Evolutionary conservation across 2,113 vertebrate genomes (phyloP).

Genomic region (Craseonycteris thonglongyai): DNA sequence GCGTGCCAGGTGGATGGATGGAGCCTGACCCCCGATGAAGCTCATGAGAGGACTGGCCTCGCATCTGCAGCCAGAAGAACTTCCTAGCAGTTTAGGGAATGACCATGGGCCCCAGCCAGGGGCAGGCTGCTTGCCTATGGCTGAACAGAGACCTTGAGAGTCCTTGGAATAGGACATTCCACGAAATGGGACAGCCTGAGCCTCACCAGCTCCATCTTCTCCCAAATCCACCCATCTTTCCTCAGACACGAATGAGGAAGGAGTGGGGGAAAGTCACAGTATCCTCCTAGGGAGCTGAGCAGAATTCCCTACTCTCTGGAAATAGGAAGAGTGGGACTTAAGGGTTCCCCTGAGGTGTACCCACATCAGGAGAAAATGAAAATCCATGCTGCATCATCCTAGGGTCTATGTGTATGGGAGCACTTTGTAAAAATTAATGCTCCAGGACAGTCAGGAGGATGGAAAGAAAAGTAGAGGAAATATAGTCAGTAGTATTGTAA

Average conservation of each 20-base stretch:
- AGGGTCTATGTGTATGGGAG: background rate
- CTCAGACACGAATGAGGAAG: background rate
- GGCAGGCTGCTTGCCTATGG: background rate
- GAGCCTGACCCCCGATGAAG: too few species aligned
- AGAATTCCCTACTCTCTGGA: background rate
- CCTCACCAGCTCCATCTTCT: background rate
- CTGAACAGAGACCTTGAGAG: background rate
- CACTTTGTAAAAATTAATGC: background rate
- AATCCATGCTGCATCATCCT: background rate
- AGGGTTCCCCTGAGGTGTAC: background rate
- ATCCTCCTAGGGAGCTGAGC: background rate
- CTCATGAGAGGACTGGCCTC: background rate
- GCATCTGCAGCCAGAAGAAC: rapidly evolving
- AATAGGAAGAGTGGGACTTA: background rate
- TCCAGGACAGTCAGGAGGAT: background rate
- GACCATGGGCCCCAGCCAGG: background rate
- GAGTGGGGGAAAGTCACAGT: rapidly evolving
- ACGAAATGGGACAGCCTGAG: background rate
- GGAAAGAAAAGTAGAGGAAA: background rate
- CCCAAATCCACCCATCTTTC: background rate
- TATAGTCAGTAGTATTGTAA: background rate
- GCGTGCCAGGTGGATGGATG: rapidly evolving
- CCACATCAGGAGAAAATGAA: background rate
- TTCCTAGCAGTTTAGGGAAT: background rate
- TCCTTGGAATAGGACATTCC: background rate